Base-by-base conservation (phyloP, 2,113 vertebrate genomes). In the Megaceryle torquata region DNA sequence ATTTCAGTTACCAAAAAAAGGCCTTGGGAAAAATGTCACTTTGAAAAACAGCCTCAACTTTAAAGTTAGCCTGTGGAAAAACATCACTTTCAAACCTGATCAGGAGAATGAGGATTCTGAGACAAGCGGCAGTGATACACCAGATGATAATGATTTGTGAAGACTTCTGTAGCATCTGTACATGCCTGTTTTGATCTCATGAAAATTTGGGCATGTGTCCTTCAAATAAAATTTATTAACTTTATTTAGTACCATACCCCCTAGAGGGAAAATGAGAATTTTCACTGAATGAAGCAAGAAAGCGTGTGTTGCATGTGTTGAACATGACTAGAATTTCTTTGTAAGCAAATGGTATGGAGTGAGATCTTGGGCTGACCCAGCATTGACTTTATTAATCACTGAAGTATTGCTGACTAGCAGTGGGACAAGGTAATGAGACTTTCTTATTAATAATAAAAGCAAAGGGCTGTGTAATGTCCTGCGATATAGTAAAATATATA, bases 121-220 rank as follows among this genome's bases (percentile, higher is more conserved):
- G 86, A 98, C 98, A 0, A 98, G 98, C 94, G 98, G 98, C 97
- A 98, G 97, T 68, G 98, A 98, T 97, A 98, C 98, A 43, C 98
- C 98, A 75, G 98, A 98, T 90, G 98, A 98, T 33, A 98, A 98
- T 57, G 98, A 98, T 83, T 88, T 98, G 86, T 98, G 97, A 98
- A 97, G 84, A 90, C 71, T 95, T 96, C 69, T 43, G 50, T 91
- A 82, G 95, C 80, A 83, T 63, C 91, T 93, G 78, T 93, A 94
- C 93, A 97, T 75, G 86, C 59, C 59, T 28, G 11, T 96, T 96
- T 87, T 92, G 83, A 96, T 97, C 84, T 97, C 13, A n/a, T 88
- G 75, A 96, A 82, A 93, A 75, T 96, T 79, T 97, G 95, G 96
- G 93, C 95, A 97, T 96, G 16, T 97, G 65, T 97, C 97, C 82